Base-by-base conservation (phyloP, 2,113 vertebrate species). In the Scartelaos histophorus region DNA sequence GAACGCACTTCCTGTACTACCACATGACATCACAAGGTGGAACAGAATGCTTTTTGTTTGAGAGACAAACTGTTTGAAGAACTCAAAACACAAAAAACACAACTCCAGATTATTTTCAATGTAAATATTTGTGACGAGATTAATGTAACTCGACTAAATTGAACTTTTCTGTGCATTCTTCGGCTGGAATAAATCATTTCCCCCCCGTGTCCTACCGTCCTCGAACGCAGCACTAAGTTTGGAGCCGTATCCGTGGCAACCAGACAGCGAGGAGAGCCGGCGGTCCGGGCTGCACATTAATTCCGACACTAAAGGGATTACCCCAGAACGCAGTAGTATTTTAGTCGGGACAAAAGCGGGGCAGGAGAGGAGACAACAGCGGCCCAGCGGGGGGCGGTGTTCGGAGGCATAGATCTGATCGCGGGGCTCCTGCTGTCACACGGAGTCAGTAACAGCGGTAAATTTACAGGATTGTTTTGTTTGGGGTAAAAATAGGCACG, bases 381-480 rank as follows among this genome's bases (percentile, higher is more conserved):
- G 45, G 56, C 74, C 74, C 62, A 35, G 57, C 49, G 15, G 21
- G 9, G 29, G 76, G 22, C 46, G 38, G 51, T 58, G 69, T 76
- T 82, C 79, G 75, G 69, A 51, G 70, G 73, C 70, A 70, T 71
- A 65, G 78, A 71, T 57, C 54, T 75, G 38, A 7, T 78, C 75
- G 83, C 79, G 81, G 73, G 84, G 51, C 69, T 70, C 51, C 77
- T 49, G 57, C 67, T 47, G 51, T 72, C 79, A 10, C 21, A 35
- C 4, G 85, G 71, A 76, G 81, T 82, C 76, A 83, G 85, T 83
- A 82, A 67, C 49, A 67, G 83, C 74, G 72, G 35, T 3, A 66
- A 71, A 76, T 75, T 54, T 70, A 69, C 70, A 65, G 45, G 34
- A 29, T 75, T 83, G 82, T 67, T 81, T 82, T 79, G 38, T 62